Evolutionary conservation across 2,797 vertebrate species (phyloP).

Genomic region (Lindbergichthys nudifrons): DNA sequence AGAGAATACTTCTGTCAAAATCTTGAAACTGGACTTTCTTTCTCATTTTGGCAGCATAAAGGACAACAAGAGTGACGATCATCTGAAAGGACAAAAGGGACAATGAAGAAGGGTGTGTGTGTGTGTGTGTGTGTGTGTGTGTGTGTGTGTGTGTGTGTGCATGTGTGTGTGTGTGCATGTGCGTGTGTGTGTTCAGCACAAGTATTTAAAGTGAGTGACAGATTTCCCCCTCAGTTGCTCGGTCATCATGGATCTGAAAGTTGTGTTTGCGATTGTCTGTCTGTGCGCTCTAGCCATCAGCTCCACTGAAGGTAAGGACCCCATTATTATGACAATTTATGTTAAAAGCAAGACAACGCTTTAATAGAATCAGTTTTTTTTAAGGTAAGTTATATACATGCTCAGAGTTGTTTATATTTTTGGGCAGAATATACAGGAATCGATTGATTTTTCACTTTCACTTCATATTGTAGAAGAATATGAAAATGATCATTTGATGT

Average conservation of each 20-base stretch:
- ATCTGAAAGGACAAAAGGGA: conserved; percentile 82
- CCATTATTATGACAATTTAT: not conserved
- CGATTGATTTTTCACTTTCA: not conserved
- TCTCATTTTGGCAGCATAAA: conserved; percentile 89
- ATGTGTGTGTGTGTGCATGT: not conserved
- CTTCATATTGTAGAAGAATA: not conserved
- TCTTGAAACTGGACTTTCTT: conserved; percentile 90
- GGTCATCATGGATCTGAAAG: conserved; percentile 76
- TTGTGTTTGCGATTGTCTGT: conserved; percentile 47
- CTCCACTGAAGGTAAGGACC: conserved; percentile 74
- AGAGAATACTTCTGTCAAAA: conserved; percentile 87
- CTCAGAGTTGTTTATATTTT: not conserved
- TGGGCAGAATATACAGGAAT: not conserved
- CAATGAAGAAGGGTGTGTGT: not conserved
- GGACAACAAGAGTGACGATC: conserved; percentile 88
- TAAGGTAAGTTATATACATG: not conserved
- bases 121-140: not conserved
- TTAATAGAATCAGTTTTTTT: too few relatives aligned
- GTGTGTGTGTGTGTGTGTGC: not conserved
- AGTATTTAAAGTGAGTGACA: conserved; percentile 40
- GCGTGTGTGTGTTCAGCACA: not conserved
- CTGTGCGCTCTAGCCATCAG: conserved; percentile 63
- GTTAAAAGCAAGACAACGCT: conserved; percentile 1
- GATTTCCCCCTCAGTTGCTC: conserved; percentile 1
- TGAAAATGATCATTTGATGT: not conserved